Base-by-base conservation (phyloP, 1,140 invertebrate species). In the Pentalonia nigronervosa region DNA sequence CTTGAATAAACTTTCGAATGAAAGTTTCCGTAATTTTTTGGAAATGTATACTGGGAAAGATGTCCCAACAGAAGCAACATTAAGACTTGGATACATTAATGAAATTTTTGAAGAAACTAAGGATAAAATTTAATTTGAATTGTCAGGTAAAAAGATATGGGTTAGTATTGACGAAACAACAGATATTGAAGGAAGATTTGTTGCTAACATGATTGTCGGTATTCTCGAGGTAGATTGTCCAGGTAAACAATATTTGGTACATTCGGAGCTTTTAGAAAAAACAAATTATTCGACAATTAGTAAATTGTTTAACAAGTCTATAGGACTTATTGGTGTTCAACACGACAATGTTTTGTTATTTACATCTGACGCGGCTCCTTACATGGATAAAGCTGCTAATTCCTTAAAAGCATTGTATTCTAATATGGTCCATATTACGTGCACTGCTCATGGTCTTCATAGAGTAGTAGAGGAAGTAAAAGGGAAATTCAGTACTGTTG, bases 41-140 rank as follows among this genome's bases (percentile, higher is more conserved):
- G 14, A 50, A 88, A 88, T 14, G 11, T 88, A 50, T 36, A 88
- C 48, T 23, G 30, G 86, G 34, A 88, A 88, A 88, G 3, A 88
- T 88, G n/a, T 88, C 17, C 86, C 30, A 50, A 88, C 48, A 53
- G 30, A 88, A 50, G 86, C 86, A 88, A 88, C 86, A 47, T 88
- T 88, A 23, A 48, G 47, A 50, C 45, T n/a, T n/a, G n/a, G n/a
- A n/a, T n/a, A n/a, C n/a, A n/a, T n/a, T n/a, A n/a, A n/a, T n/a
- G n/a, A n/a, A 84, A 84, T 45, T 76, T 76, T 76, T 76, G 41
- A 84, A 21, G 21, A 45, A 84, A 84, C 83, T 7, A 88, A 53
- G 30, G 25, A 53, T 88, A 88, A 50, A 88, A 88, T 88, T 48
- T 53, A 88, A 88, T 21, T 88, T 23, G 86, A 88, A 7, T 34